Percentiles rank a stretch among this genome's conserved stretches.
Evolutionary conservation across 2,888 invertebrate species (phyloP).

Genomic region (Idaea biselata): DNA sequence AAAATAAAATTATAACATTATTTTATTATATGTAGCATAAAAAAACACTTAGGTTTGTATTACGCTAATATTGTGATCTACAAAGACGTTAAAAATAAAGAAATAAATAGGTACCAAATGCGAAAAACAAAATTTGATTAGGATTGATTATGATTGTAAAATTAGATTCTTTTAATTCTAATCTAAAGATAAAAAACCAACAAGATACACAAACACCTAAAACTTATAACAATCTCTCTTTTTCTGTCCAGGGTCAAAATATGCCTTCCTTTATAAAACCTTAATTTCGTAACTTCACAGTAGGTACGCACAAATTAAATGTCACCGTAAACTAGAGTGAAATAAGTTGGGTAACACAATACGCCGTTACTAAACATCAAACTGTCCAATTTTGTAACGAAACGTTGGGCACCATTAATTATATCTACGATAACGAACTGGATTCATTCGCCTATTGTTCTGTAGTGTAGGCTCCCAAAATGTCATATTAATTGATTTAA

Average conservation of each 20-base stretch:
- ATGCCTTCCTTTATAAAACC: not conserved
- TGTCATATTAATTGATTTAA: conserved; percentile 49
- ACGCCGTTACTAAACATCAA: conserved; percentile 21
- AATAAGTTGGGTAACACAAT: conserved; percentile 12
- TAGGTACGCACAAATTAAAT: not conserved
- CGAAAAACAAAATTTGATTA: too few relatives aligned
- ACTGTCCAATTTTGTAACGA: conserved; percentile 40
- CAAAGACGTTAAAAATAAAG: too few relatives aligned
- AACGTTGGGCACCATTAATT: conserved; percentile 41
- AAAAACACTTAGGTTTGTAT: too few relatives aligned
- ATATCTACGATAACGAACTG: conserved; percentile 48
- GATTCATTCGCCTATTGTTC: conserved; percentile 46
- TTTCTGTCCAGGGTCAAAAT: not conserved
- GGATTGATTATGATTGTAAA: too few relatives aligned
- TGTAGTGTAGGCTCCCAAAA: conserved; percentile 34
- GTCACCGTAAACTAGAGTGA: not conserved
- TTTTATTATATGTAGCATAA: too few relatives aligned
- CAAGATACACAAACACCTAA: too few relatives aligned
- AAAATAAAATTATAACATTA: too few relatives aligned
- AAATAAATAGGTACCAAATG: too few relatives aligned
- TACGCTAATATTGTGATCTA: too few relatives aligned
- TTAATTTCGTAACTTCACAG: not conserved
- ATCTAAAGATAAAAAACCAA: too few relatives aligned
- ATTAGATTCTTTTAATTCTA: too few relatives aligned
- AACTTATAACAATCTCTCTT: too few relatives aligned